Evolutionary conservation across 1,140 invertebrate species (phyloP).

Genomic region (Drosophila bocki): DNA sequence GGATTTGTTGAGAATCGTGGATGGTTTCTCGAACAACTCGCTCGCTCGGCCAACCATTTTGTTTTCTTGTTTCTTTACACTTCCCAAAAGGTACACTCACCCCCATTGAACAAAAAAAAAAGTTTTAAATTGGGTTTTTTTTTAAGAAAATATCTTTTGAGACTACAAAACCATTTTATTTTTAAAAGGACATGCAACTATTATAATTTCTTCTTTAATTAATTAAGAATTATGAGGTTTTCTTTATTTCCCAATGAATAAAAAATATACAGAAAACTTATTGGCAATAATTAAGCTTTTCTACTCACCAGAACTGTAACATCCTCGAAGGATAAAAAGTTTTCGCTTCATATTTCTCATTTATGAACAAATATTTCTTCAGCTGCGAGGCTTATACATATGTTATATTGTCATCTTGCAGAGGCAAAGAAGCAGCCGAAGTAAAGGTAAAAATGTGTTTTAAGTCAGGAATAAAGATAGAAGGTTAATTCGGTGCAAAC

Average conservation of each 20-base stretch:
- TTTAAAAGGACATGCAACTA: not conserved
- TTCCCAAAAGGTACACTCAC: slow-evolving; percentile 32
- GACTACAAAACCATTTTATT: not conserved
- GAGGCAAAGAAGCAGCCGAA: not conserved
- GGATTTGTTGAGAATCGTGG: slow-evolving; percentile 40
- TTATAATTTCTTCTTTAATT: not conserved
- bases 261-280: not conserved
- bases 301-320: not conserved
- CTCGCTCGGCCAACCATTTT: slow-evolving; percentile 65
- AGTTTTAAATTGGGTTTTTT: no score
- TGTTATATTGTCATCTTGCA: not conserved
- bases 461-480: not conserved
- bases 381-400: not conserved
- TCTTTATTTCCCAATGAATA: not conserved
- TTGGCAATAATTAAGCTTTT: not conserved
- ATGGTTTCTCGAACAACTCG: slow-evolving; percentile 22
- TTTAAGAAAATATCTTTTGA: not conserved
- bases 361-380: not conserved
- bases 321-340: not conserved
- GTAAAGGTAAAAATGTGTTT: not conserved
- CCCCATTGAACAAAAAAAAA: slow-evolving; percentile 15
- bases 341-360: not conserved
- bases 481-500: no score
- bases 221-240: not conserved
- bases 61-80: slow-evolving; percentile 52